phyloP scores from a whole-genome alignment of 2,113 vertebrate species.

The Ctenodactylus gundi region DNA sequence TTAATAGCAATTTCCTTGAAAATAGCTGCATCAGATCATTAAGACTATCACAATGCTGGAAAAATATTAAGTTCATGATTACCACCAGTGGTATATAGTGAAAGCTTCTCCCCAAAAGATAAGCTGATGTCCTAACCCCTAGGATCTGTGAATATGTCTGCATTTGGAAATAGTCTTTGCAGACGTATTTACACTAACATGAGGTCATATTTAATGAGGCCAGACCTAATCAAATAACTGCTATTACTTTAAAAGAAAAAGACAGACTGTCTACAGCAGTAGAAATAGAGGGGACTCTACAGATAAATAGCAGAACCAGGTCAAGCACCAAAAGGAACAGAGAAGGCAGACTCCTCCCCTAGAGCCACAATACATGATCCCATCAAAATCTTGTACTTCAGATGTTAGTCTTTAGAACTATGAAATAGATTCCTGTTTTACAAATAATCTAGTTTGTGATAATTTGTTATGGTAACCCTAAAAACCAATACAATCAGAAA shows the following conservation, averaged over 20 bases:
- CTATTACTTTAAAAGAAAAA: not conserved
- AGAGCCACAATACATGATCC: not conserved
- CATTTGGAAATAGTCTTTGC: not conserved
- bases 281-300: not conserved
- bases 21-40: not conserved
- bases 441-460: not conserved
- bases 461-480: not conserved
- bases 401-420: not conserved
- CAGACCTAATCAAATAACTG: not conserved
- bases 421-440: not conserved
- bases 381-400: not conserved
- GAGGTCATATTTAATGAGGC: not conserved
- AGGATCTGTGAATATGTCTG: not conserved
- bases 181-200: not conserved
- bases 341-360: not conserved
- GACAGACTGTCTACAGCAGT: not conserved
- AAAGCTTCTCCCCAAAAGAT: not conserved
- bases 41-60: constrained; percentile 9
- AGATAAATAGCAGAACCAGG: not conserved
- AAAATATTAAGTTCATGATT: not conserved
- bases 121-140: not conserved
- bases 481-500: constrained; percentile 39
- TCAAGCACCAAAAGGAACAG: not conserved
- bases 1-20: constrained; percentile 29
- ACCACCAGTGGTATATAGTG: not conserved